Evolutionary conservation across 2,888 invertebrate species (phyloP).

Genomic region (Pachymerium ferrugineum): DNA sequence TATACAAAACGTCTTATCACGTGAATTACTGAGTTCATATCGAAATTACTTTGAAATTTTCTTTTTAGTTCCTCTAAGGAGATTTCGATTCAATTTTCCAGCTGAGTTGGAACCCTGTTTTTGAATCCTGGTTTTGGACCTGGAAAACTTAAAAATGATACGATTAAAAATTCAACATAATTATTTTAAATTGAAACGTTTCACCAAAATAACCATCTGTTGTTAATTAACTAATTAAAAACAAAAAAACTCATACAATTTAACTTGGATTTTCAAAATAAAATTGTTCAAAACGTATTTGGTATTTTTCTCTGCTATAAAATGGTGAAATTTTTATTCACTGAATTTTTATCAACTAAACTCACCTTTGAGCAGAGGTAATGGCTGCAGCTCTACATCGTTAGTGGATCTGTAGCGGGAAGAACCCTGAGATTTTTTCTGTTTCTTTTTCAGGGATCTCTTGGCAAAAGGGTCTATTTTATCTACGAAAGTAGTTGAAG

Average conservation of each 20-base stretch:
- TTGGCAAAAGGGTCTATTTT: conserved; percentile 99
- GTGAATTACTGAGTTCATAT: no score
- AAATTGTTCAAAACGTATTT: not conserved
- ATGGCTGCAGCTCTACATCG: conserved; percentile 92
- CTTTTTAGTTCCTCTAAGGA: no score
- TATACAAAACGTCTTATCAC: no score
- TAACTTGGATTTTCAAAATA: no score
- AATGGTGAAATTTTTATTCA: not conserved
- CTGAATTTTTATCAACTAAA: conserved; percentile 1
- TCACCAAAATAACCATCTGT: not conserved
- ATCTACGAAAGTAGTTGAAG: conserved; percentile 75
- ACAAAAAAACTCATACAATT: no score
- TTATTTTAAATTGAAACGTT: not conserved
- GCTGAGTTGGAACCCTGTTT: not conserved
- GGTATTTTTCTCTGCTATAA: not conserved
- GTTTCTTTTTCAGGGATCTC: conserved; percentile 95
- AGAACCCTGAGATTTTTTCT: conserved; percentile 97
- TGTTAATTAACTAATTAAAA: not conserved
- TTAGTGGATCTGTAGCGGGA: conserved; percentile 97
- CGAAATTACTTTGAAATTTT: no score
- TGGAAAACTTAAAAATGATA: not conserved
- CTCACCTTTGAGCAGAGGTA: conserved; percentile 93
- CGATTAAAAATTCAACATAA: no score
- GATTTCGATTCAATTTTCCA: not conserved
- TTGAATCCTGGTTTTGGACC: not conserved